Conservation (phyloP, 2,888 invertebrate species). For the Megaustenia siamemsis region DNA sequence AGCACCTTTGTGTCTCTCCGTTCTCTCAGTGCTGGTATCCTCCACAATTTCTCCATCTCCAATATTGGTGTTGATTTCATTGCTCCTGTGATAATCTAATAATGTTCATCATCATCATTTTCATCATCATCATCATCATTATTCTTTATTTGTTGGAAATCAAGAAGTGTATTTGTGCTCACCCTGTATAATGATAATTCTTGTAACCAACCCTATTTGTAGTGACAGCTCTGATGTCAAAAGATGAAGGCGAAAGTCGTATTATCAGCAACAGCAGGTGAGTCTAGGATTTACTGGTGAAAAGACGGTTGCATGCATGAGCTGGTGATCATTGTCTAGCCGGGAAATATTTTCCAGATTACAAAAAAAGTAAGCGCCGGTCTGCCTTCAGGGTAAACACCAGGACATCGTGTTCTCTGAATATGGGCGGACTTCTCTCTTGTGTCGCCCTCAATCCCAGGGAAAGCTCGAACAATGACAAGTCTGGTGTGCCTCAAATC, state of each 20-base stretch:
- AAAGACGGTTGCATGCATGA: slow-evolving; percentile 6
- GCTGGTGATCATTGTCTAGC: neutral
- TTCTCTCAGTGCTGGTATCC: no score
- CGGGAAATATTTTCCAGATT: neutral
- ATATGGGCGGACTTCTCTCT: neutral
- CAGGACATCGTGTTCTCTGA: neutral
- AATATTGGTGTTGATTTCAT: no score
- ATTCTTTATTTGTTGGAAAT: no score
- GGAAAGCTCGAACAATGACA: neutral
- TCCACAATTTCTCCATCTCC: no score
- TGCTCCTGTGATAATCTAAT: no score
- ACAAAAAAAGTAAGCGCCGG: neutral
- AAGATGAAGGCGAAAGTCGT: neutral
- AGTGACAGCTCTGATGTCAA: neutral
- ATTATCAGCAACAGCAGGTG: neutral
- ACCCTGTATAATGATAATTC: no score
- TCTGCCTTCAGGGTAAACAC: slow-evolving; percentile 3
- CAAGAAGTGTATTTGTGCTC: no score
- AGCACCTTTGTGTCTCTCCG: no score
- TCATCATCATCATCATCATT: no score
- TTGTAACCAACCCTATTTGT: neutral
- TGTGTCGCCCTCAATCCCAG: neutral
- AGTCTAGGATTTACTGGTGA: neutral
- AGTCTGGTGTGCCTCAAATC: slow-evolving; percentile 1
- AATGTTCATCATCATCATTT: no score